Conservation (phyloP, 1,140 invertebrate species). For the Drosophila orosa region DNA sequence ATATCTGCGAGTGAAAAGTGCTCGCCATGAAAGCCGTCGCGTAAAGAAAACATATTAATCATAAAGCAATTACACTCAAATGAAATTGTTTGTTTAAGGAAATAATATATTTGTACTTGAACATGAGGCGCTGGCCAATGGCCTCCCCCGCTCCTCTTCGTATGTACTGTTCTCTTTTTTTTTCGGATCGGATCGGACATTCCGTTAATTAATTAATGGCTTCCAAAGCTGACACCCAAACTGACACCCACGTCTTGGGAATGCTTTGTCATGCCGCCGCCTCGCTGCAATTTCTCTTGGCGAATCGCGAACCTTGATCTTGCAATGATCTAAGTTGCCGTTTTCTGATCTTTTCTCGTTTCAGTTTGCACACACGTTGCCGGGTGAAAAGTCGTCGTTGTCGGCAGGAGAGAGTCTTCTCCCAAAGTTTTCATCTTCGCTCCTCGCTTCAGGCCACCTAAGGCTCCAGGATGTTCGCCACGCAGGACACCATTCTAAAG, state of each 20-base stretch:
- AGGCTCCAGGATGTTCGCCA: constrained; percentile 57
- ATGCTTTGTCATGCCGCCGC: constrained; percentile 60
- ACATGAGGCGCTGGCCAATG: constrained; percentile 37
- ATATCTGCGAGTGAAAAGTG: constrained; percentile 19
- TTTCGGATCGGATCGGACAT: constrained; percentile 22
- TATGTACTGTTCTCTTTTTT: not conserved
- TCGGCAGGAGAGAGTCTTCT: constrained; percentile 14
- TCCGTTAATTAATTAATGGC: constrained; percentile 76
- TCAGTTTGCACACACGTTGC: constrained; percentile 35
- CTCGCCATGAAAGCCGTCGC: constrained; percentile 24
- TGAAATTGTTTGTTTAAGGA: constrained; percentile 75
- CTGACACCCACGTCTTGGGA: constrained; percentile 41
- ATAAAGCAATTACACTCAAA: constrained; percentile 61
- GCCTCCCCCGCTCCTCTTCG: constrained; percentile 5
- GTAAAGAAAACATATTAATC: constrained; percentile 48
- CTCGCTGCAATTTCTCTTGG: constrained; percentile 56
- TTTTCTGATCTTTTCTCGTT: constrained; percentile 31
- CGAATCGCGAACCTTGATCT: constrained; percentile 65
- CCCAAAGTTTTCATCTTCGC: not conserved
- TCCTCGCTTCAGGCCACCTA: not conserved
- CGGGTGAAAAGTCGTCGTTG: constrained; percentile 49
- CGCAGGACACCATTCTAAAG: constrained; percentile 65
- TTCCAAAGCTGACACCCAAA: constrained; percentile 38
- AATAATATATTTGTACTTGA: constrained; percentile 66
- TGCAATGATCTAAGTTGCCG: constrained; percentile 44